phyloP scores from a whole-genome alignment of 2,797 vertebrate genomes.

The Lophotriccus pileatus region DNA sequence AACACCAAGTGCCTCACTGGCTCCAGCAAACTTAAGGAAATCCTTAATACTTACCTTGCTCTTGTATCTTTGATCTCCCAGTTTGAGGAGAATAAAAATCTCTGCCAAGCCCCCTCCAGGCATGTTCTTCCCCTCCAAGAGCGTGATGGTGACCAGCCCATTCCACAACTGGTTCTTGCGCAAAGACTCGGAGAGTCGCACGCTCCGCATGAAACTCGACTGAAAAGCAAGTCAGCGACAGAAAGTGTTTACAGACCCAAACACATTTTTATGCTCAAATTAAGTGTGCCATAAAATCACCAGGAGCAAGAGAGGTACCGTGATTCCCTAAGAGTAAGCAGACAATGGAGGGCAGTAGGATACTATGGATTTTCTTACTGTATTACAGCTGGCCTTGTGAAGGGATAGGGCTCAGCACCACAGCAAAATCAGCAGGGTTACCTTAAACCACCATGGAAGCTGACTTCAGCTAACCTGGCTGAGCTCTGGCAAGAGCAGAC shows the following conservation, averaged over 20 bases:
- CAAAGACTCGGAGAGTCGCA: constrained; percentile 72
- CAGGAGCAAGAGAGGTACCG: neutral
- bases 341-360: neutral
- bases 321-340: neutral
- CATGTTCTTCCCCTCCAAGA: constrained; percentile 90
- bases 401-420: accelerated
- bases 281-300: neutral
- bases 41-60: constrained; percentile 85
- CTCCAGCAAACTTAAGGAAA: neutral
- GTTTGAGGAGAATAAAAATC: constrained; percentile 88
- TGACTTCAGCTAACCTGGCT: neutral
- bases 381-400: accelerated
- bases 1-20: neutral
- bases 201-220: constrained; percentile 67
- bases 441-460: neutral
- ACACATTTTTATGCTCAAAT: accelerated
- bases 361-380: neutral
- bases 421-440: neutral
- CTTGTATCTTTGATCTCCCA: constrained; percentile 92
- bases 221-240: constrained; percentile 36
- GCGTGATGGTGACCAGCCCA: constrained; percentile 82
- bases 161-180: constrained; percentile 90
- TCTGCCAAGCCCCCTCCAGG: constrained; percentile 80
- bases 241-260: neutral
- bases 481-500: neutral